Conservation (phyloP, 2,113 vertebrate species). For the Carassius gibelio region DNA sequence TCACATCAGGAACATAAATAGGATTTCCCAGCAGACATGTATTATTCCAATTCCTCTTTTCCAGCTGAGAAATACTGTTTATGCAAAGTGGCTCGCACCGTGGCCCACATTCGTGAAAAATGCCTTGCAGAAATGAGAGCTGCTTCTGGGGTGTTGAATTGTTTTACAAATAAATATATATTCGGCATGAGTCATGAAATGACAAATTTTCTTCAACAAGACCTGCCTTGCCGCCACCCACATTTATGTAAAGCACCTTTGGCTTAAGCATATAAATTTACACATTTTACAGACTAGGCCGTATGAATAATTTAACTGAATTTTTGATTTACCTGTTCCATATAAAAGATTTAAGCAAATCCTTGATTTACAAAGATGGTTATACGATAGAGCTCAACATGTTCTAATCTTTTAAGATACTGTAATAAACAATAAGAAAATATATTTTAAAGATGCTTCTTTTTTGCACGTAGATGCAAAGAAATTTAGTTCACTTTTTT, state of each 20-base stretch:
- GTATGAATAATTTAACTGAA: conserved; percentile 28
- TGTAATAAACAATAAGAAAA: neutral
- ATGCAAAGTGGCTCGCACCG: conserved; percentile 17
- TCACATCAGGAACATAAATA: conserved; percentile 13
- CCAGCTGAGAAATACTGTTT: conserved; percentile 35
- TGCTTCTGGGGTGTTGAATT: neutral
- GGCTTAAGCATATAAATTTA: conserved; percentile 16
- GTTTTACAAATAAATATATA: conserved; percentile 12
- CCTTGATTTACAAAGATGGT: neutral
- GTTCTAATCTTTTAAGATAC: neutral
- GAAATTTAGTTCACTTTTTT: neutral
- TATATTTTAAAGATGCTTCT: neutral
- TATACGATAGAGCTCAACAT: neutral
- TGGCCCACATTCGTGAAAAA: conserved; percentile 20
- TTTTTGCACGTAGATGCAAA: neutral
- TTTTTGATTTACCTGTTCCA: conserved; percentile 29
- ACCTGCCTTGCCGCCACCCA: neutral
- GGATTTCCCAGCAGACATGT: conserved; percentile 32
- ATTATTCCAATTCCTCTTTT: conserved; percentile 18
- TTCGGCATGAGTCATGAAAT: neutral
- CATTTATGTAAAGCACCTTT: conserved; percentile 7
- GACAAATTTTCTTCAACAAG: neutral
- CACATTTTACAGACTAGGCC: conserved; percentile 13
- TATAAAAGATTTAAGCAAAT: conserved; percentile 31
- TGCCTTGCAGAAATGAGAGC: neutral